Evolutionary conservation across 2,888 invertebrate genomes (phyloP), one percentile per base, ranked within the genome.

Genomic region (Tetanocera ferruginea): DNA sequence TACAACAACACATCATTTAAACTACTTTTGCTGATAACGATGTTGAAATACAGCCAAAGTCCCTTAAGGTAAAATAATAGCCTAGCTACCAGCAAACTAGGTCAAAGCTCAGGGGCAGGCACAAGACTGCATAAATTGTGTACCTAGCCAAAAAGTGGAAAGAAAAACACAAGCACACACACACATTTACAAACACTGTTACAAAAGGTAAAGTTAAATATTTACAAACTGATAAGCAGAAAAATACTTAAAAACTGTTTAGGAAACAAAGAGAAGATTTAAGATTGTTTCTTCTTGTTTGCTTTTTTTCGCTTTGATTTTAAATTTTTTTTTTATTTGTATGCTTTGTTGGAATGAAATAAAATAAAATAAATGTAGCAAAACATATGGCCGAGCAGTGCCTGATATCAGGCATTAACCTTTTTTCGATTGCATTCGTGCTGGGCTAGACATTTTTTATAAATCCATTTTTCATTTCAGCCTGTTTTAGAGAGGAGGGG

Each of bases 181-280:
- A 23, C 49, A 67, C 14, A 67, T 9, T 14, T 4, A 71, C 17
- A 31, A 17, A 71, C 71, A 55, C 11, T 23, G 25, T 19, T 0
- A n/a, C 1, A 67, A 43, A 34, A 43, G 43, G 25, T n/a, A 64
- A 34, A n/a, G 31, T 25, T 5, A 34, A 62, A 67, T 37, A 19
- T 49, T 43, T 19, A 14, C 23, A 11, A 34, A 43, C 37, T 34
- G 49, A 43, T 43, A 67, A 67, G 67, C 67, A 19, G 55, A 23
- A 67, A n/a, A n/a, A n/a, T 34, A 66, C 34, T 66, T 31, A 66
- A 66, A 62, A n/a, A 66, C 66, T 66, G 66, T 66, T 66, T 37
- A 66, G 34, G n/a, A 23, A 64, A 34, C 64, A 64, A 28, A 64
- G 14, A 9, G 43, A 43, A 60, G 25, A 28, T 28, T 60, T 60